Base-by-base conservation (phyloP, 2,797 vertebrate genomes). In the Kryptolebias ocellatus region DNA sequence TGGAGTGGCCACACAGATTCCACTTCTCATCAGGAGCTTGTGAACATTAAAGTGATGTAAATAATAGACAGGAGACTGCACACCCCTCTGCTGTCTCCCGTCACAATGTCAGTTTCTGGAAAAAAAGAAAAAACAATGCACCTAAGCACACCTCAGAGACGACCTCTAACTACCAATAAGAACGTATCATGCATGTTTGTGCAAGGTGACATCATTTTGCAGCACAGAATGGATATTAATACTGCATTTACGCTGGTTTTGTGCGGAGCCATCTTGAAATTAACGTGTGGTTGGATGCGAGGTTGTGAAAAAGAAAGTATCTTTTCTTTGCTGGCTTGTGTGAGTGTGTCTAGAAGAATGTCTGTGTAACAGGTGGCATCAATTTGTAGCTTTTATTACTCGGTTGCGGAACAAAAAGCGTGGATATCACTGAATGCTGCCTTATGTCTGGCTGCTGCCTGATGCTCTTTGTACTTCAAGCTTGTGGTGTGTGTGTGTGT, bases 331-430 rank as follows among this genome's bases (percentile, higher is more conserved):
- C 7, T 34, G 31, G 4, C 2, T 5, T 39, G 10, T 59, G 50
- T 8, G 14, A 59, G 46, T 70, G 58, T 24, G 37, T 39, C 37
- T 39, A 10, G 2, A 79, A 65, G 65, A 84, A 80, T 84, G 85
- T 72, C 72, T 78, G 75, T 60, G 70, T 70, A 86, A 92, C 89
- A 92, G 91, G 87, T 90, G 86, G 82, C 69, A 70, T 87, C 80
- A 57, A 62, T 81, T 70, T 69, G 76, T 70, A 67, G 73, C 80
- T 64, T 77, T 81, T 61, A 72, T 83, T 76, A 72, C 54, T 83
- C 18, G 0, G 70, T 54, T 44, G 1, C 61, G 45, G 72, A 79
- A 89, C 85, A 87, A 89, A 84, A 85, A 81, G 57, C 53, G 53
- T 63, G 52, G 72, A 78, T 80, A 55, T 82, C 67, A 77, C 65